A percentile compares a stretch with the other conserved stretches of the same genome.
phyloP scores from a whole-genome alignment of 2,888 invertebrate genomes.

The Nemurella pictetii region DNA sequence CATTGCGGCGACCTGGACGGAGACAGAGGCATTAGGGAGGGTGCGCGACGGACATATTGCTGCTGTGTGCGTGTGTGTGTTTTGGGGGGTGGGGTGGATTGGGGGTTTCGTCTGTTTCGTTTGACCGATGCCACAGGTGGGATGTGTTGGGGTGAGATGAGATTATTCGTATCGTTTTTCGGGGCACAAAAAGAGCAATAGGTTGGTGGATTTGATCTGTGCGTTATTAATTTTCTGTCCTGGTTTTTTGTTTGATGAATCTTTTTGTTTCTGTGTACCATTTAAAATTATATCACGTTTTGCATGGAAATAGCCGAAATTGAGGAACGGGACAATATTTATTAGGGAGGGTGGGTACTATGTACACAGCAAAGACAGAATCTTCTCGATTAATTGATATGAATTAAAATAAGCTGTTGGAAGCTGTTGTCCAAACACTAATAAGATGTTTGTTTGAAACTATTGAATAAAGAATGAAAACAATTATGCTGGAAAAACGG shows the following conservation, averaged over 20 bases:
- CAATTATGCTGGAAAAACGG: background rate
- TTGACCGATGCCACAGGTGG: background rate
- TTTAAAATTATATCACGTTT: background rate
- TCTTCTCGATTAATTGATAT: background rate
- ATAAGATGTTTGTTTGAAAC: too few species aligned
- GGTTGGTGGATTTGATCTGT: background rate
- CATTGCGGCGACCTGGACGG: background rate
- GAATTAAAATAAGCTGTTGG: background rate
- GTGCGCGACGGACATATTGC: too few species aligned
- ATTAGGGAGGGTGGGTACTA: too few species aligned
- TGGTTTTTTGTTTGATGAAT: too few species aligned
- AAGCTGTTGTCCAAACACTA: background rate
- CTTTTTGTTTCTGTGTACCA: too few species aligned
- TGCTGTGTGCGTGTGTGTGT: too few species aligned
- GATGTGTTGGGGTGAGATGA: background rate
- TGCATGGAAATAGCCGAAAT: background rate
- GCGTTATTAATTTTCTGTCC: background rate
- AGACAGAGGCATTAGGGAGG: background rate
- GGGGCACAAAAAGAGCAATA: background rate
- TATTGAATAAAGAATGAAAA: too few species aligned
- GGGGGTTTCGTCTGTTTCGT: background rate
- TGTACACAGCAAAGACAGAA: background rate
- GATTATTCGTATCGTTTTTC: background rate
- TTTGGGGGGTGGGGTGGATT: background rate
- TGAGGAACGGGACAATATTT: background rate